Evolutionary conservation across 2,797 vertebrate genomes (phyloP), one percentile per base, ranked within the genome.

Genomic region (Tinamus major): DNA sequence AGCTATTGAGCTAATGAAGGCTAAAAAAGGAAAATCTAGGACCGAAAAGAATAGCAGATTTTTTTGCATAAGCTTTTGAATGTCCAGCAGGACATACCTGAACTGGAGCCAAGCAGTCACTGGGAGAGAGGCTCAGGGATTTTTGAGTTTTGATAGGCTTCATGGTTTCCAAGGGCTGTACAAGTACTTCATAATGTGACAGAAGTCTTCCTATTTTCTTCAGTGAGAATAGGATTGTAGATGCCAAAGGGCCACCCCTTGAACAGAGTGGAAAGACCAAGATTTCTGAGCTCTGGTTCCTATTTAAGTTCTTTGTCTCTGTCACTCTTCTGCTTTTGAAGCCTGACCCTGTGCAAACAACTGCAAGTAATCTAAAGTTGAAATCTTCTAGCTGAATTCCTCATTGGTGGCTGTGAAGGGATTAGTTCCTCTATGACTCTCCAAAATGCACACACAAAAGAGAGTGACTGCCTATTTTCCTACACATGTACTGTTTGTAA

Each of bases 281-380:
- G 51, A 79, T 83, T 94, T 94, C 83, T 70, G 92, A 89, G 88
- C 46, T 96, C 91, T 97, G 85, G 77, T 92, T 96, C 71, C 64
- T 85, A 90, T 95, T 93, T 79, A 91, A 95, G 18, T 53, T 92
- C 56, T 90, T 94, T 91, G 48, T 58, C 41, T 76, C 21, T 76
- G 29, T 95, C 55, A 71, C 69, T 94, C 63, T 94, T 94, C 70
- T 83, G 11, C 58, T 97, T 93, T 96, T 96, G 96, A 97, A 96
- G 89, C 68, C 14, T 71, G 84, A 49, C 89, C 74, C 63, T 80
- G 71, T 95, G 78, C 76, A 96, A 94, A 96, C 69, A 93, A 72
- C 75, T 96, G 80, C 93, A 93, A 89, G 81, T 90, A 95, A 95
- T 95, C 78, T 93, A 23, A 81, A 92, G 77, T 42, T 74, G 51